Percentiles rank a stretch among this genome's conserved stretches.
phyloP scores from a whole-genome alignment of 2,888 invertebrate genomes.

The Dynastes hyllus region DNA sequence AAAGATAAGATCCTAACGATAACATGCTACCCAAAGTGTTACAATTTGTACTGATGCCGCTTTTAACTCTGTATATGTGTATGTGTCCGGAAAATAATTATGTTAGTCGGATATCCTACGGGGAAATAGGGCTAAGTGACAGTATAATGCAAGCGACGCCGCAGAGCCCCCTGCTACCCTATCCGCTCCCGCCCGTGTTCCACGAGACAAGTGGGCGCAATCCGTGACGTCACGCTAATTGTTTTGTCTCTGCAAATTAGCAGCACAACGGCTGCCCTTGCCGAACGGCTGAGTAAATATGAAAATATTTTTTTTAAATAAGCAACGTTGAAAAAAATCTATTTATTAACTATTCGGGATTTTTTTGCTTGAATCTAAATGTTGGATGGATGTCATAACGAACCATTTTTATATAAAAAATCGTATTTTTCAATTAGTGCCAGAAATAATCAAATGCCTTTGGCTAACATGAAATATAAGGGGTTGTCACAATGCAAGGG shows the following conservation, averaged over 20 bases:
- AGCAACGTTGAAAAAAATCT: too few species aligned
- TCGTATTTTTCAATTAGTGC: too few species aligned
- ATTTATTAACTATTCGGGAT: too few species aligned
- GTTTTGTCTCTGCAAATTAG: conserved; percentile 53
- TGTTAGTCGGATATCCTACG: conserved; percentile 61
- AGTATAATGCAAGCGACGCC: conserved; percentile 61
- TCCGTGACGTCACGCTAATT: conserved; percentile 62
- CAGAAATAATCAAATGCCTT: too few species aligned
- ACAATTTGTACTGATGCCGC: conserved; percentile 53
- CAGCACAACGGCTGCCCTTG: background rate
- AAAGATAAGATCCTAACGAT: conserved; percentile 40
- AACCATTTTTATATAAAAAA: too few species aligned
- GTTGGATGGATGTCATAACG: too few species aligned
- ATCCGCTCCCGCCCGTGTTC: conserved; percentile 58
- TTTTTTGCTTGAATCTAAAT: too few species aligned
- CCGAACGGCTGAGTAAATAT: conserved; percentile 14
- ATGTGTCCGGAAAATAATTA: conserved; percentile 56
- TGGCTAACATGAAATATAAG: too few species aligned
- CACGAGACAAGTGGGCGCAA: conserved; percentile 59
- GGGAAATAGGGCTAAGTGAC: conserved; percentile 65
- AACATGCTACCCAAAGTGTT: conserved; percentile 53
- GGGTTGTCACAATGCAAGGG: too few species aligned
- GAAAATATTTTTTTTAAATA: background rate
- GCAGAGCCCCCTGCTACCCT: conserved; percentile 60
- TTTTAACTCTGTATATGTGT: conserved; percentile 24